Base-by-base conservation (phyloP, 2,113 vertebrate species). In the Boulengeromyrus knoepffleri region DNA sequence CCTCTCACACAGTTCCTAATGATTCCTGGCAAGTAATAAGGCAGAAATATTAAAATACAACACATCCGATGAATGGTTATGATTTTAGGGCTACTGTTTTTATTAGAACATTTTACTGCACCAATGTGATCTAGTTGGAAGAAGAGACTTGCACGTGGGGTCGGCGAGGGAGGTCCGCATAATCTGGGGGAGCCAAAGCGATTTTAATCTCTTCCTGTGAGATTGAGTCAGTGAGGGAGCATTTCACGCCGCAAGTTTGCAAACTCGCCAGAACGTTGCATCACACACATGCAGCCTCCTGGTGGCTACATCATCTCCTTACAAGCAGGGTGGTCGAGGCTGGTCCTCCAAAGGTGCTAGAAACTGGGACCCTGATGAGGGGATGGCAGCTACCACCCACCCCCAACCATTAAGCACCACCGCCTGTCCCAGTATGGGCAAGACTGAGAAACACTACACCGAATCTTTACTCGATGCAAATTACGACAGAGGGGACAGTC, bases 401-500 rank as follows among this genome's bases (percentile, higher is more conserved):
- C 24, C 2, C 84, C 21, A 31, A 17, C n/a, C 84, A 86, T 50
- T 49, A 86, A 27, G 45, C 84, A 50, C 24, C 84, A 49, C 45
- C 24, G 47, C 45, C 27, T 10, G 12, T 50, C 47, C 47, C n/a
- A 27, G 7, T 4, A 13, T 24, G 8, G 19, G 42, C 9, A 47
- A 21, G 45, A 85, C 42, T 24, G 83, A 5, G 45, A 42, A 80
- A 39, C 74, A 49, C 42, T 21, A 24, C 0, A 1, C 8, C 5
- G 24, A 1, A 90, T 93, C 62, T n/a, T 90, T 92, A 89, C 93
- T 86, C 90, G 92, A 95, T 95, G 94, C 91, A 66, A 95, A 92
- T 93, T 93, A 94, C 91, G 92, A 31, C 83, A 84, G 13, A 70
- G 36, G 36, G 24, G 39, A 80, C 45, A 27, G 39, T 31, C 56